A percentile compares a stretch with the other conserved stretches of the same genome.
Conservation (phyloP, 2,888 invertebrate species). For the Andrena hattorfiana region DNA sequence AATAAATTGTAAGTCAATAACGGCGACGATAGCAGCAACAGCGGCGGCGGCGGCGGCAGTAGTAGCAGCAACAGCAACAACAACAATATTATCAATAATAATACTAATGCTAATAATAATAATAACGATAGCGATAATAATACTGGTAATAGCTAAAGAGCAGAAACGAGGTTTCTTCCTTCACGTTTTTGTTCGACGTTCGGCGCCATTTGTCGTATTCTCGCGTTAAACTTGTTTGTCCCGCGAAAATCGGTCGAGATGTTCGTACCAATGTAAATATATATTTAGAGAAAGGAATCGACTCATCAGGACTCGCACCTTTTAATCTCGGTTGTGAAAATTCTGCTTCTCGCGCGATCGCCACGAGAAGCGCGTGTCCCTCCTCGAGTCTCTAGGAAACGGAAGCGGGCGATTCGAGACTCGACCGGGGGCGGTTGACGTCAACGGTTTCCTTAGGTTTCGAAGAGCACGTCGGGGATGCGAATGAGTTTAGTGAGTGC, state of each 20-base stretch:
- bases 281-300: constrained; percentile 9
- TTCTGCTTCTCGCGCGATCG: too few species aligned
- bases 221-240: background rate
- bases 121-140: constrained; percentile 11
- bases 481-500: constrained; percentile 19
- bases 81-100: background rate
- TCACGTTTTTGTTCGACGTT: constrained; percentile 50
- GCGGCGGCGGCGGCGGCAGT: background rate
- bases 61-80: background rate
- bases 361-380: too few species aligned
- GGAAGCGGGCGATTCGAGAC: background rate
- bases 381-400: background rate
- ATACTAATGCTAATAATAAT: background rate
- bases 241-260: background rate
- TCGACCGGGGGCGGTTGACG: too few species aligned
- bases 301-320: background rate
- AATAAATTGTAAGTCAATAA: constrained; percentile 84
- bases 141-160: constrained; percentile 32
- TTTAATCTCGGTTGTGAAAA: background rate
- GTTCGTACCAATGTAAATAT: constrained; percentile 3
- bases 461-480: background rate
- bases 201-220: constrained; percentile 25
- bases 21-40: constrained; percentile 43
- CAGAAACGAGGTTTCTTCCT: constrained; percentile 48
- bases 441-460: background rate